Evolutionary conservation across 2,113 vertebrate genomes (phyloP).

Genomic region (Periophthalmodon schlosseri): DNA sequence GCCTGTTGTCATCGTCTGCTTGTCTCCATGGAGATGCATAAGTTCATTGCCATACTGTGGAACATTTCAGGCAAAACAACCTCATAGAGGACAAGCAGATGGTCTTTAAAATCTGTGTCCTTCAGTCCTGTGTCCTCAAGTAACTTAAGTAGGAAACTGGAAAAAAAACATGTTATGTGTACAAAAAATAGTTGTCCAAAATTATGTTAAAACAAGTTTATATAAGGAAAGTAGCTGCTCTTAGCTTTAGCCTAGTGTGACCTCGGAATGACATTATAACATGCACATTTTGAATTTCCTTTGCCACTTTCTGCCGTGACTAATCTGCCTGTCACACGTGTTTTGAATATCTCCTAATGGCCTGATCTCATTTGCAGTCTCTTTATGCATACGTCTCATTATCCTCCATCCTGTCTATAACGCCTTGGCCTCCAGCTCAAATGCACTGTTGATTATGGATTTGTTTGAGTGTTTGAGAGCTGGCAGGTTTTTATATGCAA

Average conservation of each 20-base stretch:
- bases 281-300: neutral
- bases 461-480: conserved; percentile 42
- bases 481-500: conserved; percentile 58
- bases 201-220: neutral
- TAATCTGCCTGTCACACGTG: conserved; percentile 27
- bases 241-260: neutral
- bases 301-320: neutral
- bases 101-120: too few relatives aligned
- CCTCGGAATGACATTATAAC: neutral
- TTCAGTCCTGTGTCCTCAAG: too few relatives aligned
- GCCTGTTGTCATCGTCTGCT: too few relatives aligned
- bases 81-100: too few relatives aligned
- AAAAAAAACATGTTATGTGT: too few relatives aligned
- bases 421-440: conserved; percentile 17
- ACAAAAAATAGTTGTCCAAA: too few relatives aligned
- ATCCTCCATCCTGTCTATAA: conserved; percentile 38
- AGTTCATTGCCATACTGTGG: too few relatives aligned
- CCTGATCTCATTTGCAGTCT: conserved; percentile 22
- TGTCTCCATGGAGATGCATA: too few relatives aligned
- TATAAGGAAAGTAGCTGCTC: neutral
- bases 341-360: conserved; percentile 47
- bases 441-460: conserved; percentile 43
- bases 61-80: too few relatives aligned
- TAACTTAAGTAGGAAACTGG: too few relatives aligned
- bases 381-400: conserved; percentile 42